Base-by-base conservation (phyloP, 2,888 invertebrate species). In the Itoplectis maculator region DNA sequence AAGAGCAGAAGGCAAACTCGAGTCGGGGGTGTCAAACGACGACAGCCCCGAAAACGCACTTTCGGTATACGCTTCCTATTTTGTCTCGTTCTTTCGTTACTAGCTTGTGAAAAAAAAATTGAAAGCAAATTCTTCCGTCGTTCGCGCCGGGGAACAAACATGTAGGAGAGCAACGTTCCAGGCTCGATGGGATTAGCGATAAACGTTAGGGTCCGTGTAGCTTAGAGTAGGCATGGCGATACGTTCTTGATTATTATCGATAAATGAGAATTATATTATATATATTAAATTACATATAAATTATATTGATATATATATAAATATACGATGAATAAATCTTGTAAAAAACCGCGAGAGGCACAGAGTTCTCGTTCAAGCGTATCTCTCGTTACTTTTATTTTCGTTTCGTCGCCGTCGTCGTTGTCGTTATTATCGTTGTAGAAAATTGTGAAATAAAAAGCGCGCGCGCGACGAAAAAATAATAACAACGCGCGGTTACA, bases 401-500 rank as follows among this genome's bases (percentile, higher is more conserved):
- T 40, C 18, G 18, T 59, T 47, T 66, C 37, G 15, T 76, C 45
- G 75, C 20, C 66, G 65, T 75, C 49, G 69, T 79, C 69, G 45
- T 75, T 47, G 70, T 79, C 61, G 68, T 72, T 68, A 47, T 68
- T 70, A 79, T 70, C 68, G 66, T 75, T 74, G 66, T 79, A 78
- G 69, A 65, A 74, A 5, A 56, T 74, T 72, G 51, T 42, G 59
- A 29, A 51, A 61, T 47, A 37, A 54, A 69, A 69, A 29, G 29
- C 29, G 29, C 29, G 11, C 42, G 56, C 42, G 45, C 42, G 45
- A 51, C 49, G 49, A 75, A 75, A 18, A 40, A 72, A 29, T n/a
- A n/a, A n/a, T n/a, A n/a, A n/a, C n/a, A n/a, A 66, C 70, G 54
- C 65, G 65, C 29, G 85, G 85, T 85, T 85, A 59, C 49, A 77